Evolutionary conservation across 1,140 invertebrate genomes (phyloP), one percentile per base, ranked within the genome.

Genomic region (Trialeurodes vaporariorum): DNA sequence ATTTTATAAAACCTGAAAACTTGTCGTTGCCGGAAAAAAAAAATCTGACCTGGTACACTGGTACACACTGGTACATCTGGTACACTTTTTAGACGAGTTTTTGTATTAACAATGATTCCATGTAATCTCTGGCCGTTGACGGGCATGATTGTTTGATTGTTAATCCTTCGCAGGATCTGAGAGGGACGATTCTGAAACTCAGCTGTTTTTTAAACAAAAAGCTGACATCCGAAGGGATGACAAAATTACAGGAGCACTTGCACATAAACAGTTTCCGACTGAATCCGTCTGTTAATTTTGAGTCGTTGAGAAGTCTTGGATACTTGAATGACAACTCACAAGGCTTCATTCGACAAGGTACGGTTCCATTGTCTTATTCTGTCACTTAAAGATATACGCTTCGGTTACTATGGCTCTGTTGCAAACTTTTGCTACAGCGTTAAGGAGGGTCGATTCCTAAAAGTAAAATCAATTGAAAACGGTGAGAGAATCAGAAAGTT

Each of bases 201-300:
- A 77, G 83, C 0, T 72, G 77, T 2, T 90, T 90, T 73, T 76
- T 90, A 1, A 78, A 78, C 25, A 84, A 84, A 72, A 69, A 74
- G 1, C 81, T 83, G 17, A 79, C 75, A 2, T 73, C 80, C 0
- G 78, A 82, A 9, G 72, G 87, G 72, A 72, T 87, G 1, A 70
- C 73, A 2, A 77, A 77, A 58, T 77, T 90, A 2, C 77, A 78
- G 12, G 75, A 85, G 27, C 84, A 90, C 72, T 80, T 90, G 71
- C 59, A 77, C 64, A 81, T 83, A 75, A 72, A 74, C 24, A 76
- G 74, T 60, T 81, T 83, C 77, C 79, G 78, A 67, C 73, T 72
- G 2, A 82, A 82, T 69, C 72, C 75, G 27, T 68, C 71, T 27
- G 75, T 78, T 11, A 78, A 78, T 67, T 75, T 70, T 62, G 71